Conservation (phyloP, 2,888 invertebrate species). For the Corbicula japonica region DNA sequence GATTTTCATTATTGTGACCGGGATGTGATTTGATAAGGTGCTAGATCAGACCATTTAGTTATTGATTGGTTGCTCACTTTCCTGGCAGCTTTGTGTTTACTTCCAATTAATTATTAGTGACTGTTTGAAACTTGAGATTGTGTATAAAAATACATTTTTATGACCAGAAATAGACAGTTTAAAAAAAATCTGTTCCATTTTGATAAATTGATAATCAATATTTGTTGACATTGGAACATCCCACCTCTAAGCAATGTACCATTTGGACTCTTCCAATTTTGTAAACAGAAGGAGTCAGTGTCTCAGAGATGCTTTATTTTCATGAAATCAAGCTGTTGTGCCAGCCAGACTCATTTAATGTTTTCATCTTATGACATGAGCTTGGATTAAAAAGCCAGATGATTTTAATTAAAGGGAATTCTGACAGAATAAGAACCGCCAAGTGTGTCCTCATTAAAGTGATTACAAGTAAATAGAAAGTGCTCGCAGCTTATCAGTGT, state of each 20-base stretch:
- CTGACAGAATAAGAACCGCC: not conserved
- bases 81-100: conserved; percentile 2
- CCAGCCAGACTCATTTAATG: conserved; percentile 38
- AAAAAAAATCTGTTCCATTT: no score
- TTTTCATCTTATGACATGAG: conserved; percentile 32
- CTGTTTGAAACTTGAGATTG: not conserved
- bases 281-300: conserved; percentile 47
- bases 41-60: conserved; percentile 12
- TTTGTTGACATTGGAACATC: no score
- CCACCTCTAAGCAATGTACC: no score
- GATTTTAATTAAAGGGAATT: conserved; percentile 58
- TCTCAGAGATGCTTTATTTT: conserved; percentile 54
- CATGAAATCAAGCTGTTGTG: conserved; percentile 47
- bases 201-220: no score
- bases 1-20: conserved; percentile 35
- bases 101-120: conserved; percentile 7
- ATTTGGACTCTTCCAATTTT: conserved; percentile 41
- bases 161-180: no score
- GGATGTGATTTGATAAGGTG: conserved; percentile 34
- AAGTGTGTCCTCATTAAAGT: conserved; percentile 20
- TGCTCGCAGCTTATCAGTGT: conserved; percentile 26
- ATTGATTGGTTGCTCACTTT: conserved; percentile 9
- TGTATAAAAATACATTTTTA: no score
- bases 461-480: conserved; percentile 10
- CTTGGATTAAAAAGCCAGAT: conserved; percentile 43